These are phyloP conservation scores for Eupristina koningsbergeri DNA, from an alignment of 1,140 invertebrate species.

Conservation along the genomic window DNA sequence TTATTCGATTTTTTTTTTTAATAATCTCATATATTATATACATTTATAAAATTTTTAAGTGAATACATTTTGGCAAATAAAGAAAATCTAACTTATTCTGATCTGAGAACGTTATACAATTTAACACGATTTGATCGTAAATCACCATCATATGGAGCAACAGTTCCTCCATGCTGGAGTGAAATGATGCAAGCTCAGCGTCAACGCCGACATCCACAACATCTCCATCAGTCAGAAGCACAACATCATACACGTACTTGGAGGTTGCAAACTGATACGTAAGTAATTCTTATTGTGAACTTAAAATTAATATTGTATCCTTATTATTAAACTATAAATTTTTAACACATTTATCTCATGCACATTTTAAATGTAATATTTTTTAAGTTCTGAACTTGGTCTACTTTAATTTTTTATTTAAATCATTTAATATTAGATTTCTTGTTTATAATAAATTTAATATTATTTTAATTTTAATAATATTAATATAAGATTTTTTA, in stretches of 20 bases:
- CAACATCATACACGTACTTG: slow-evolving; percentile 87
- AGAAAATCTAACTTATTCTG: slow-evolving; percentile 72
- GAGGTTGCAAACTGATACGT: slow-evolving; percentile 88
- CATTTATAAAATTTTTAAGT: slow-evolving; percentile 59
- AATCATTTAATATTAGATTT: no score
- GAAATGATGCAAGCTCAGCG: slow-evolving; percentile 92
- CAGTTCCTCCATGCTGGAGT: slow-evolving; percentile 93
- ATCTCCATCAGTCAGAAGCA: slow-evolving; percentile 83
- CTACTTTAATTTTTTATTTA: no score
- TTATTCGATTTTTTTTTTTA: no score
- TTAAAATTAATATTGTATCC: no score
- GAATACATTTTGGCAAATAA: slow-evolving; percentile 75
- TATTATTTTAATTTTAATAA: no score
- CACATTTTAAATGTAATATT: no score
- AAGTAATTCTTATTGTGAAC: slow-evolving; percentile 55
- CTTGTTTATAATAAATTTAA: no score
- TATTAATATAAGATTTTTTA: no score
- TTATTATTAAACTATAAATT: no score
- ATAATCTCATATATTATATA: no score
- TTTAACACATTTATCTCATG: no score
- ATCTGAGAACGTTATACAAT: slow-evolving; percentile 76
- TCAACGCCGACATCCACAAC: slow-evolving; percentile 86
- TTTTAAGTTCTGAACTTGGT: no score
- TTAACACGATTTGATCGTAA: slow-evolving; percentile 79
- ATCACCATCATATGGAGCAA: slow-evolving; percentile 82